A percentile compares a stretch with the other conserved stretches of the same genome.
Evolutionary conservation across 2,888 invertebrate genomes (phyloP).

Genomic region (Cenopis cana): DNA sequence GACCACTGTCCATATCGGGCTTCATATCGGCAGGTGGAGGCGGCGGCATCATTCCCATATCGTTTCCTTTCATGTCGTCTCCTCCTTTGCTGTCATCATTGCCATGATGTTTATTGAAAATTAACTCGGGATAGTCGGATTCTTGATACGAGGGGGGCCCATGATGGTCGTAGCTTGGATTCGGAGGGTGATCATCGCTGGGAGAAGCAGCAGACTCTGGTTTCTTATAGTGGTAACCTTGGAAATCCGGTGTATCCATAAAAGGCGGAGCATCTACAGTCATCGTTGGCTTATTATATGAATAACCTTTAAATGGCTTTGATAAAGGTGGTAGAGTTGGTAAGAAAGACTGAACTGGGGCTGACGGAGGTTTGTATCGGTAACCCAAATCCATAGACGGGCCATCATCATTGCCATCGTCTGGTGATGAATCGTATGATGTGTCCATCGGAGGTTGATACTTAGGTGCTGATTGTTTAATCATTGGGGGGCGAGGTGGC

Average conservation of each 20-base stretch:
- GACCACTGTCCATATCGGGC: conserved; percentile 58
- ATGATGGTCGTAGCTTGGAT: conserved; percentile 62
- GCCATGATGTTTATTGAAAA: conserved; percentile 67
- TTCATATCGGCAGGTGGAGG: conserved; percentile 60
- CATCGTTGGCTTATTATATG: conserved; percentile 71
- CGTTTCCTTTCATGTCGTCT: conserved; percentile 58
- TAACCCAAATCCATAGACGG: conserved; percentile 65
- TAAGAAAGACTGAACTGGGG: conserved; percentile 56
- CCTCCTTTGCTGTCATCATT: conserved; percentile 56
- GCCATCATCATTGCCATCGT: conserved; percentile 54
- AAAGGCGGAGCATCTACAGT: conserved; percentile 57
- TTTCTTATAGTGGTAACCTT: conserved; percentile 67
- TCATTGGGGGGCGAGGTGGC: conserved; percentile 43
- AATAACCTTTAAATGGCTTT: conserved; percentile 69
- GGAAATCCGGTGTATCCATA: conserved; percentile 54
- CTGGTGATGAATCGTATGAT: conserved; percentile 52
- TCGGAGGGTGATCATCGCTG: conserved; percentile 49
- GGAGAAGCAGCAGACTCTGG: conserved; percentile 59
- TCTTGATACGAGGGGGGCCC: conserved; percentile 57
- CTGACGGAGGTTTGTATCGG: conserved; percentile 66
- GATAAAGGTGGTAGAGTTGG: conserved; percentile 65
- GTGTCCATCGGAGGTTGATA: conserved; percentile 58
- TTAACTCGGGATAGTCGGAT: conserved; percentile 69
- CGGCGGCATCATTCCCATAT: conserved; percentile 71
- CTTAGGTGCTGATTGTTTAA: conserved; percentile 46